phyloP scores from a whole-genome alignment of 2,113 vertebrate genomes.

The Deroptyus accipitrinus region DNA sequence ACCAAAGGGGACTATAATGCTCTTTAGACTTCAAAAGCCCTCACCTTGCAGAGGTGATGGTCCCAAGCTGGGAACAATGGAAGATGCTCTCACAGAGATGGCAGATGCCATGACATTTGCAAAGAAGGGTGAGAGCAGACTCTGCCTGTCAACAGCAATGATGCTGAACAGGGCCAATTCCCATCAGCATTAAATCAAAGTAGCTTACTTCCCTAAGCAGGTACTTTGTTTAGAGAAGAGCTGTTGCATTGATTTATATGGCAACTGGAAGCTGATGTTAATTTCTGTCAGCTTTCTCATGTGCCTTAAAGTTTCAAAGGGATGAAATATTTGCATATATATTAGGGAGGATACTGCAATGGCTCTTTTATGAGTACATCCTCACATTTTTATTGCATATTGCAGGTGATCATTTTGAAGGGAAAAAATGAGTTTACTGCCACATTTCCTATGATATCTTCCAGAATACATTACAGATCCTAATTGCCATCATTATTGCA shows the following conservation, averaged over 20 bases:
- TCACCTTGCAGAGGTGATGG: neutral
- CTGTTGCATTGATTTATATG: slow-evolving; percentile 40
- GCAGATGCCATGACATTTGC: neutral
- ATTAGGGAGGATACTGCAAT: slow-evolving; percentile 36
- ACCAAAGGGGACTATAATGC: neutral
- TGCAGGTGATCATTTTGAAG: slow-evolving; percentile 49
- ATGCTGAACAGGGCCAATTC: neutral
- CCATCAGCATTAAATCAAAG: slow-evolving; percentile 32
- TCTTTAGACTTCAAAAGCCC: neutral
- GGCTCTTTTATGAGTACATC: slow-evolving; percentile 34
- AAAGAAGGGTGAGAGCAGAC: neutral
- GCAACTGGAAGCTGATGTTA: slow-evolving; percentile 40
- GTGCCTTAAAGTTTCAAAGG: slow-evolving; percentile 35
- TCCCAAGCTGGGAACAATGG: neutral
- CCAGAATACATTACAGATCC: slow-evolving; percentile 15
- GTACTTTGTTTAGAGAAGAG: slow-evolving; percentile 24
- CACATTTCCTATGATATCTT: neutral
- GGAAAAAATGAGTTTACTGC: slow-evolving; percentile 11
- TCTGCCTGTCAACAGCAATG: neutral
- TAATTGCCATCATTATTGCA: slow-evolving; percentile 52
- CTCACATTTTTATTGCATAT: slow-evolving; percentile 49
- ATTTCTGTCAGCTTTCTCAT: slow-evolving; percentile 12
- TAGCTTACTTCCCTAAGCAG: neutral
- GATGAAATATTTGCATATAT: slow-evolving; percentile 67
- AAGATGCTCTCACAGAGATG: fast-evolving